A percentile compares a stretch with the other conserved stretches of the same genome.
These are phyloP conservation scores for Sipha maydis DNA, from an alignment of 2,888 invertebrate species.

Conservation along the genomic window DNA sequence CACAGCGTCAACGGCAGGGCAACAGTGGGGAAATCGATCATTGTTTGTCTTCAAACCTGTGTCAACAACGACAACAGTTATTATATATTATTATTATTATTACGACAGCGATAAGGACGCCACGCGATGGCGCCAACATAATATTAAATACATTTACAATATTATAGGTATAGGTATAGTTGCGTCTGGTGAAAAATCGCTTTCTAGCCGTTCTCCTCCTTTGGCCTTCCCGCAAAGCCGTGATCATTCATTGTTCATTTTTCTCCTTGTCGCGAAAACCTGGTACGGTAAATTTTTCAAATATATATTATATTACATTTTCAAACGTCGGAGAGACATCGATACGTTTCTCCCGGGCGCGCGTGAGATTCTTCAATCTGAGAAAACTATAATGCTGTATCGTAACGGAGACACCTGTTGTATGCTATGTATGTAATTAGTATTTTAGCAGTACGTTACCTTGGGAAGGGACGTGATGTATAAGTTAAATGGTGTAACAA, in stretches of 20 bases:
- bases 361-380: too few species aligned
- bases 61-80: neutral
- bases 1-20: neutral
- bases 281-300: too few species aligned
- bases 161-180: neutral
- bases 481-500: too few species aligned
- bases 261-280: too few species aligned
- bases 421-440: too few species aligned
- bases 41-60: slow-evolving; percentile 24
- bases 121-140: slow-evolving; percentile 1
- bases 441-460: too few species aligned
- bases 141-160: too few species aligned
- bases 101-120: neutral
- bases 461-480: too few species aligned
- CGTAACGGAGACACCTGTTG: too few species aligned
- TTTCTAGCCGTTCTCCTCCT: neutral
- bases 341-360: neutral
- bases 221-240: neutral
- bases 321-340: neutral
- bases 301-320: too few species aligned
- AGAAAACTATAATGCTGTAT: too few species aligned
- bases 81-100: slow-evolving; percentile 1
- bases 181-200: neutral
- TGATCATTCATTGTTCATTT: too few species aligned
- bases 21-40: neutral